Conservation (phyloP, 2,888 invertebrate genomes). For the Ashinkailepas kermadecensis region DNA sequence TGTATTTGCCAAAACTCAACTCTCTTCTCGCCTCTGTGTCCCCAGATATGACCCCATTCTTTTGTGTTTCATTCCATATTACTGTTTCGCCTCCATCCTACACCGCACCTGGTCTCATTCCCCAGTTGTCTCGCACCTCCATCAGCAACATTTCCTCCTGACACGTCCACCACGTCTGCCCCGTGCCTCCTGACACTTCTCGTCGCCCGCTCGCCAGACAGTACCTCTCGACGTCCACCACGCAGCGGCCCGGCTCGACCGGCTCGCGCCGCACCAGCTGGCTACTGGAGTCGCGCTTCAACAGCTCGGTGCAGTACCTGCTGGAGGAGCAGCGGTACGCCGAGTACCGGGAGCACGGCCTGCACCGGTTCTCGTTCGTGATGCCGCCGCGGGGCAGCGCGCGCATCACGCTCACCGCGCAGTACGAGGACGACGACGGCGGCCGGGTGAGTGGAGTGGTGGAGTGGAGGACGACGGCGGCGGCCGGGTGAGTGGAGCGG, state of each 20-base stretch:
- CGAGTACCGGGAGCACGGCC: constrained; percentile 32
- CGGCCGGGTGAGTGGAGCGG: too few relatives aligned
- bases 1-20: too few relatives aligned
- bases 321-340: constrained; percentile 23
- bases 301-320: constrained; percentile 46
- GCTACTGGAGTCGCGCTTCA: constrained; percentile 56
- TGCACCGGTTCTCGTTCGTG: constrained; percentile 30
- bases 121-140: too few relatives aligned
- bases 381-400: constrained; percentile 24
- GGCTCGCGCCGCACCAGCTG: constrained; percentile 66
- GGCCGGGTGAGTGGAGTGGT: constrained; percentile 31
- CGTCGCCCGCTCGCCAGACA: background rate
- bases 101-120: too few relatives aligned
- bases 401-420: constrained; percentile 32
- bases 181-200: too few relatives aligned
- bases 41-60: too few relatives aligned
- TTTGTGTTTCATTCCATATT: too few relatives aligned
- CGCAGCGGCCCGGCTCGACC: constrained; percentile 52
- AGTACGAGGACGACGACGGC: constrained; percentile 35
- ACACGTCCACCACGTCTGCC: too few relatives aligned
- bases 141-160: too few relatives aligned
- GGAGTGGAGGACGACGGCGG: too few relatives aligned
- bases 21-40: too few relatives aligned
- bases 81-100: too few relatives aligned
- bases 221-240: background rate